Percentiles rank a stretch among this genome's conserved stretches.
Evolutionary conservation across 2,113 vertebrate species (phyloP).

Genomic region (Tragelaphus imberbis): DNA sequence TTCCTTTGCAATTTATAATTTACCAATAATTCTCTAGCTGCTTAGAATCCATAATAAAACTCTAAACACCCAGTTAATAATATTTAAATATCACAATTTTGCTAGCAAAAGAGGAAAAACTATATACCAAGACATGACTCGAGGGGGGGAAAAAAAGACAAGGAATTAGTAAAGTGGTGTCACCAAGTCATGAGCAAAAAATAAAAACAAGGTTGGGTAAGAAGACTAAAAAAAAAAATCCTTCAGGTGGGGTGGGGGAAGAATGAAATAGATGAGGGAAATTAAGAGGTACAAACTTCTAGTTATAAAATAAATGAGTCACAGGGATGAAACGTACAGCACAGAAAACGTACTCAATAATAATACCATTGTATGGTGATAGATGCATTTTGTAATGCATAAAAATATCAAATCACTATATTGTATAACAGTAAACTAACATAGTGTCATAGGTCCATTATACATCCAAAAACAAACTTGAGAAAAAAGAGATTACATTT

Average conservation of each 20-base stretch:
- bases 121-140: background rate
- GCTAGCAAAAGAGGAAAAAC: background rate
- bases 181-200: background rate
- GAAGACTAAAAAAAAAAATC: background rate
- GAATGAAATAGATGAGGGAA: background rate
- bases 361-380: background rate
- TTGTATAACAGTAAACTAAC: background rate
- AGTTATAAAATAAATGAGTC: background rate
- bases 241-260: background rate
- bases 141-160: background rate
- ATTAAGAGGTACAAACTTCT: background rate
- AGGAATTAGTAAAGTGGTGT: background rate
- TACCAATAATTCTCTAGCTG: slow-evolving; percentile 29
- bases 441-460: background rate
- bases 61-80: background rate
- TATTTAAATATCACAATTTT: slow-evolving; percentile 27
- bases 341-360: background rate
- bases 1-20: background rate
- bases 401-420: background rate
- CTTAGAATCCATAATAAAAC: slow-evolving; percentile 26
- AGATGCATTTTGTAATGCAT: background rate
- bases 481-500: background rate
- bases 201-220: background rate
- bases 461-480: background rate
- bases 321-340: background rate